Evolutionary conservation across 2,113 vertebrate species (phyloP).

Genomic region (Bos javanicus): DNA sequence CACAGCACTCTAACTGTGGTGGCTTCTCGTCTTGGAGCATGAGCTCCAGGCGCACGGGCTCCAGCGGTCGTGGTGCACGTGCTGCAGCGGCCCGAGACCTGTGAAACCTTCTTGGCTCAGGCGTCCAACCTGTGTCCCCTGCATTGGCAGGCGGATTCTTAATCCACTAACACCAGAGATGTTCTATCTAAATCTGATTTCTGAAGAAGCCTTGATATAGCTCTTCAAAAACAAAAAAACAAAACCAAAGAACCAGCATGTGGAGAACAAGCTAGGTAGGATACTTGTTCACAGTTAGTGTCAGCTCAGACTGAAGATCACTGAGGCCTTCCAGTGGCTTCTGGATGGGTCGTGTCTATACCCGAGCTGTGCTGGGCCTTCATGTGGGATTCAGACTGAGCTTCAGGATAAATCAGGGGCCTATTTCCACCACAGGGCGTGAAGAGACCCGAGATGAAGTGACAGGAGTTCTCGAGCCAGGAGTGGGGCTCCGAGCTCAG

Average conservation of each 20-base stretch:
- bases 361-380: accelerated
- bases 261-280: neutral
- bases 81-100: neutral
- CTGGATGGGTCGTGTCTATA: too few species aligned
- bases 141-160: neutral
- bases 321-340: neutral
- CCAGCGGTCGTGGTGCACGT: accelerated
- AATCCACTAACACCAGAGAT: neutral
- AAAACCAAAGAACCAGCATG: neutral
- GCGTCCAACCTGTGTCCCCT: neutral
- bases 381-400: accelerated
- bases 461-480: neutral
- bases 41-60: neutral
- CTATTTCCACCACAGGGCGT: neutral
- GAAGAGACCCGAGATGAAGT: neutral
- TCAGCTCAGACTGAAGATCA: too few species aligned
- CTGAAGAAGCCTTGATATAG: neutral
- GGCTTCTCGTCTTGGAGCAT: accelerated
- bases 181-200: neutral
- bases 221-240: neutral
- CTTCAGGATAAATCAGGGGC: neutral
- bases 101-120: neutral
- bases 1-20: neutral
- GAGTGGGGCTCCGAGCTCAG: neutral
- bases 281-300: neutral